Percentiles rank a stretch among this genome's conserved stretches.
phyloP scores from a whole-genome alignment of 2,888 invertebrate species.

The Heliconius hortense region DNA sequence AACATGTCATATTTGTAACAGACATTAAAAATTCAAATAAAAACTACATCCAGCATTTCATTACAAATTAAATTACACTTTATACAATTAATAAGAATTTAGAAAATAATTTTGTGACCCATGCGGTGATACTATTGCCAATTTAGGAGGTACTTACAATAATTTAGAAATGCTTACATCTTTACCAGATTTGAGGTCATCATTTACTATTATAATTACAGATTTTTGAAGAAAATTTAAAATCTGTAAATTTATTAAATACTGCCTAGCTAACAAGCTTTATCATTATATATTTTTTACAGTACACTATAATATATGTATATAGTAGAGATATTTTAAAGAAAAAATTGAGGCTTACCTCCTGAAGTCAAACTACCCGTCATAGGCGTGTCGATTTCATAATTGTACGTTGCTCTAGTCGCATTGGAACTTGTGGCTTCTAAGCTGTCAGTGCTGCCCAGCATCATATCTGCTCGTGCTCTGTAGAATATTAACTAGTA shows the following conservation, averaged over 20 bases:
- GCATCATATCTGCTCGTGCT: conserved; percentile 79
- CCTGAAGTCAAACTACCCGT: conserved; percentile 92
- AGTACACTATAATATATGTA: neutral
- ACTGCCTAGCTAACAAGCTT: conserved; percentile 32
- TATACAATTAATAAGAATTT: neutral
- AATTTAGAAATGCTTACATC: conserved; percentile 14
- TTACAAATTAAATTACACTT: neutral
- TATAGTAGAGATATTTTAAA: neutral
- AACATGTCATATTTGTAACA: neutral
- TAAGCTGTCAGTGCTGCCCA: conserved; percentile 86
- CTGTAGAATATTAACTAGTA: conserved; percentile 37
- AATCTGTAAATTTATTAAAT: conserved; percentile 16
- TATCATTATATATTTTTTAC: conserved; percentile 13
- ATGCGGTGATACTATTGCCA: conserved; percentile 9
- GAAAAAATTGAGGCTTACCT: conserved; percentile 56
- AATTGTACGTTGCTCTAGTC: conserved; percentile 91
- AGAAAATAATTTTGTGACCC: conserved; percentile 14
- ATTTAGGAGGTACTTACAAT: neutral
- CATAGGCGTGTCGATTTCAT: conserved; percentile 92
- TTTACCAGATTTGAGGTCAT: conserved; percentile 12
- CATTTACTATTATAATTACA: conserved; percentile 11
- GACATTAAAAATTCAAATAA: neutral
- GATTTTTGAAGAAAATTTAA: conserved; percentile 15
- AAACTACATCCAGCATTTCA: neutral
- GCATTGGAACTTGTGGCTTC: conserved; percentile 91